Percentiles rank a stretch among this genome's conserved stretches.
phyloP scores from a whole-genome alignment of 2,888 invertebrate genomes.

The Pristionchus arcanus region DNA sequence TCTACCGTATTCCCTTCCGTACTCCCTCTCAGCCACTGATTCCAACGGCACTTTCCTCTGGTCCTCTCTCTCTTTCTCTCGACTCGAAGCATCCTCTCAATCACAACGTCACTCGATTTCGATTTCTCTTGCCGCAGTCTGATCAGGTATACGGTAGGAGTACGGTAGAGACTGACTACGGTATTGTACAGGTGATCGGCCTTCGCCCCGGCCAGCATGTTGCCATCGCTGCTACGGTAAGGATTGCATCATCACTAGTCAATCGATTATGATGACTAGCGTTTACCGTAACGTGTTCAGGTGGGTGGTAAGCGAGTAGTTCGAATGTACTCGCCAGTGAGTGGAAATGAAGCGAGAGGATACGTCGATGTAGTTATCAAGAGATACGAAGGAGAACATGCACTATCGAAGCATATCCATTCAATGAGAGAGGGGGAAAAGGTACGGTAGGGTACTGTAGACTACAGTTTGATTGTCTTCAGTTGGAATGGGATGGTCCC shows the following conservation, averaged over 20 bases:
- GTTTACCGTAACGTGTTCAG: constrained; percentile 50
- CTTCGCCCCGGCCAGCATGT: constrained; percentile 52
- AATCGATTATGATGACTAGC: too few relatives aligned
- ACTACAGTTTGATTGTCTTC: background rate
- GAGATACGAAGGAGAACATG: constrained; percentile 48
- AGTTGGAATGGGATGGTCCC: constrained; percentile 90
- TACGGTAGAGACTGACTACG: constrained; percentile 3
- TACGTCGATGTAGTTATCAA: constrained; percentile 86
- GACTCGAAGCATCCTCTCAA: constrained; percentile 51
- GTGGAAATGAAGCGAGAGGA: constrained; percentile 94
- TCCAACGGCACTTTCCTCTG: constrained; percentile 1
- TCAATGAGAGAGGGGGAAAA: constrained; percentile 43
- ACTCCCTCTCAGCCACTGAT: constrained; percentile 35
- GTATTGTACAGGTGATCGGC: constrained; percentile 38
- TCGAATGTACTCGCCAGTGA: constrained; percentile 96
- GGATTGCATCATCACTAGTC: background rate
- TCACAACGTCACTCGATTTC: constrained; percentile 53
- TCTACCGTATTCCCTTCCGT: background rate
- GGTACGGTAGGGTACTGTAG: constrained; percentile 26
- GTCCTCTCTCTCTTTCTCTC: constrained; percentile 35
- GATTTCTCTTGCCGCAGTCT: constrained; percentile 27
- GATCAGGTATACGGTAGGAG: constrained; percentile 41
- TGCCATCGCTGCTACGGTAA: constrained; percentile 35
- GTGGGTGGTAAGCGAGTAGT: constrained; percentile 92
- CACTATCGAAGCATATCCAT: constrained; percentile 58